Conservation (phyloP, 2,797 vertebrate species). For the Tangara arthus region DNA sequence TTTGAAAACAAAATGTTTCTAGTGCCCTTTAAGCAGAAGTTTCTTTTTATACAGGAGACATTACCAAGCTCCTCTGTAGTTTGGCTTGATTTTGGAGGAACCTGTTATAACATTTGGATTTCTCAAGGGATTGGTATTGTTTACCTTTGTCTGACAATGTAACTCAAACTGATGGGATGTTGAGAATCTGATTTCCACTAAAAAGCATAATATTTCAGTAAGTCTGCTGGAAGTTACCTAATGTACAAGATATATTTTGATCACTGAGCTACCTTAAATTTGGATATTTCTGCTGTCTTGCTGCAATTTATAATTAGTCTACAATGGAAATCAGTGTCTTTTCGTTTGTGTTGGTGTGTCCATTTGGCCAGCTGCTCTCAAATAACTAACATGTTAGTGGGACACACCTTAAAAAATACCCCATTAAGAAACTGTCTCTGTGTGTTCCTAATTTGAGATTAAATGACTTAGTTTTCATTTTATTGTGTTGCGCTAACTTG, state of each 20-base stretch:
- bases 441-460: background rate
- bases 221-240: background rate
- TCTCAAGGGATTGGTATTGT: background rate
- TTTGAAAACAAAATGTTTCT: conserved; percentile 59
- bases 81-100: conserved; percentile 2
- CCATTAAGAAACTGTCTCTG: background rate
- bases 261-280: background rate
- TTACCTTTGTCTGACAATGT: conserved; percentile 15
- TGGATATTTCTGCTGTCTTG: conserved; percentile 8
- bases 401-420: background rate
- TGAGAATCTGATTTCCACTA: conserved; percentile 36
- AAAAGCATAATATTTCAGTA: background rate
- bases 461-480: background rate
- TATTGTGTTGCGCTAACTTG: background rate
- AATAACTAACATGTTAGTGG: background rate
- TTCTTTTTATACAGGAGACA: background rate
- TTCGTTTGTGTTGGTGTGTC: background rate
- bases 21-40: background rate
- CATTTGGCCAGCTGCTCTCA: background rate
- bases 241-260: conserved; percentile 31
- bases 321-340: background rate
- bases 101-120: conserved; percentile 4
- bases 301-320: conserved; percentile 42
- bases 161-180: background rate
- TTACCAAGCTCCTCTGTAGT: background rate